Percentiles rank a stretch among this genome's conserved stretches.
Conservation (phyloP, 2,113 vertebrate species). For the Mystacornis crossleyi region DNA sequence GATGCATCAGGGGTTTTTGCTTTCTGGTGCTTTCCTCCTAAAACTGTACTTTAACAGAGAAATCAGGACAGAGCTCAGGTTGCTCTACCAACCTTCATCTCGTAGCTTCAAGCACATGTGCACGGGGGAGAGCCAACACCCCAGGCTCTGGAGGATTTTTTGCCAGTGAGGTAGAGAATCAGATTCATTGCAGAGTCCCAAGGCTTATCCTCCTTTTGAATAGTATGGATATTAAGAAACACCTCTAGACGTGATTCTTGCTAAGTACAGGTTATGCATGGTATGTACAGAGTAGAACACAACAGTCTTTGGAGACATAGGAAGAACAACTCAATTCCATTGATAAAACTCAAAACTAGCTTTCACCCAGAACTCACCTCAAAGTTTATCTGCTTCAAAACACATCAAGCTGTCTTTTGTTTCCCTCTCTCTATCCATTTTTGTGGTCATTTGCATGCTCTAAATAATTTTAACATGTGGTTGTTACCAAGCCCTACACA, state of each 20-base stretch:
- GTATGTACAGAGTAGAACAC: background rate
- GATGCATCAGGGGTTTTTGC: background rate
- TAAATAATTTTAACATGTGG: background rate
- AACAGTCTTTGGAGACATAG: background rate
- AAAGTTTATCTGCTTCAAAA: background rate
- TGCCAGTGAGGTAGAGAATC: background rate
- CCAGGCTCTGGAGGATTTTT: background rate
- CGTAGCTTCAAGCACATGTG: background rate
- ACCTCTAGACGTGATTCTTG: background rate
- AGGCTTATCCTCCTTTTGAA: background rate
- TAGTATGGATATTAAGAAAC: background rate
- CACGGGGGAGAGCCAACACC: background rate
- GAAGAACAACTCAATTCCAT: background rate
- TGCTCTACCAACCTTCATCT: background rate
- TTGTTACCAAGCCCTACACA: background rate
- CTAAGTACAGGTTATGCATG: background rate
- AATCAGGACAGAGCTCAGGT: background rate
- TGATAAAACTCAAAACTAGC: background rate
- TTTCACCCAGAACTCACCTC: background rate
- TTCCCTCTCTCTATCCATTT: background rate
- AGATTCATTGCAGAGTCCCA: background rate
- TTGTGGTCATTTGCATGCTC: background rate
- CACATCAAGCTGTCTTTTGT: background rate
- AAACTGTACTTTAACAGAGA: background rate
- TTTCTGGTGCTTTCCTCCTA: background rate